Percentiles rank a stretch among this genome's conserved stretches.
Evolutionary conservation across 2,797 vertebrate genomes (phyloP).

Genomic region (Lepus townsendii): DNA sequence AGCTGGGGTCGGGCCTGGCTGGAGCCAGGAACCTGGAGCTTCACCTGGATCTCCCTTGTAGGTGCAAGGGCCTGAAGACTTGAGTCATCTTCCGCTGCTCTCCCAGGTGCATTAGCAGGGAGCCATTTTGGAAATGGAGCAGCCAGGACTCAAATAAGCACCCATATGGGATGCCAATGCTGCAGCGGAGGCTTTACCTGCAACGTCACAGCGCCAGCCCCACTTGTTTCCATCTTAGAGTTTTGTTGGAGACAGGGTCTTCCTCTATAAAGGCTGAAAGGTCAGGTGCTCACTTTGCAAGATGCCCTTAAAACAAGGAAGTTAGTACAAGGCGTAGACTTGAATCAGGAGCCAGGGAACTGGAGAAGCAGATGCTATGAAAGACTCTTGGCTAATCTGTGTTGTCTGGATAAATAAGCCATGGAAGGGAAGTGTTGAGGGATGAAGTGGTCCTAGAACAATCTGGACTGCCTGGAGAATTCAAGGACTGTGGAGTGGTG

Average conservation of each 20-base stretch:
- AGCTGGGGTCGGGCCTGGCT: too few relatives aligned
- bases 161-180: too few relatives aligned
- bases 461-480: neutral
- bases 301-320: neutral
- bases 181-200: too few relatives aligned
- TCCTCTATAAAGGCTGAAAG: neutral
- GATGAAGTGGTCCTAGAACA: neutral
- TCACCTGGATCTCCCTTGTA: too few relatives aligned
- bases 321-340: neutral
- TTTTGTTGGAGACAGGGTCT: neutral
- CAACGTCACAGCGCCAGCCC: too few relatives aligned
- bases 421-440: neutral
- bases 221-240: neutral
- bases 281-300: slow-evolving; percentile 4
- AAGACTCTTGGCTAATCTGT: neutral
- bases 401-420: neutral
- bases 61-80: too few relatives aligned
- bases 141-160: too few relatives aligned
- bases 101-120: too few relatives aligned
- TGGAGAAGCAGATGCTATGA: neutral
- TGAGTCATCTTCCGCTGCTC: too few relatives aligned
- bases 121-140: too few relatives aligned
- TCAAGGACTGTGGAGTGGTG: neutral
- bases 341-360: neutral
- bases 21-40: too few relatives aligned